Evolutionary conservation across 1,140 invertebrate genomes (phyloP).

Genomic region (Zaprionus kolodkinae): DNA sequence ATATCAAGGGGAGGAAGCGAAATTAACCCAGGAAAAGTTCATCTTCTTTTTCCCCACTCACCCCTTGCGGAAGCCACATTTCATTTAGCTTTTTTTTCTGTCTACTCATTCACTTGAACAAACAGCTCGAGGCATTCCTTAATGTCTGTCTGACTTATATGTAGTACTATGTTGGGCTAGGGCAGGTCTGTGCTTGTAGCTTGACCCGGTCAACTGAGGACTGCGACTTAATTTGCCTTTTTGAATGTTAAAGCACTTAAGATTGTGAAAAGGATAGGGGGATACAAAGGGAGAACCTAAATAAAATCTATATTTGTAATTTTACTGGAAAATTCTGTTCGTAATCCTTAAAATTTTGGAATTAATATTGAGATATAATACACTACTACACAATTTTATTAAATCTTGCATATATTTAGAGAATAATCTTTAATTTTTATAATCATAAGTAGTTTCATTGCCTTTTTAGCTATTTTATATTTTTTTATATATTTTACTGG

Average conservation of each 20-base stretch:
- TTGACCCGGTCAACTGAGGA: slow-evolving; percentile 4
- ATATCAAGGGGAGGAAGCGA: background rate
- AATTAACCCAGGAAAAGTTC: slow-evolving; percentile 34
- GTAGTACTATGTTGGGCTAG: slow-evolving; percentile 10
- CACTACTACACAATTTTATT: too few species aligned
- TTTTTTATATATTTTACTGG: too few species aligned
- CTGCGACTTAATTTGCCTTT: background rate
- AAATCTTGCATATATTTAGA: too few species aligned
- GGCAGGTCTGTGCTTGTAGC: slow-evolving; percentile 9
- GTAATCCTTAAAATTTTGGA: too few species aligned
- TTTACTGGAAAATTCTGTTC: background rate
- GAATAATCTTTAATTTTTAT: too few species aligned
- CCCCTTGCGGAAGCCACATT: background rate
- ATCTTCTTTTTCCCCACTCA: background rate
- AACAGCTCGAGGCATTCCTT: slow-evolving; percentile 15
- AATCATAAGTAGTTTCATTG: too few species aligned
- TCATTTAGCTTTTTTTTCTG: slow-evolving; percentile 31
- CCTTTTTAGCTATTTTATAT: too few species aligned
- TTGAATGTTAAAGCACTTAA: background rate
- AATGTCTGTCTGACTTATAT: slow-evolving; percentile 29
- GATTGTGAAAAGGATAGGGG: background rate
- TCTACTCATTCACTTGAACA: slow-evolving; percentile 59
- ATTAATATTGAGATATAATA: too few species aligned
- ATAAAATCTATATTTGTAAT: background rate
- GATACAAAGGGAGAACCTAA: too few species aligned